Evolutionary conservation across 2,797 vertebrate genomes (phyloP), one percentile per base, ranked within the genome.

Genomic region (Lutjanus argentimaculatus): DNA sequence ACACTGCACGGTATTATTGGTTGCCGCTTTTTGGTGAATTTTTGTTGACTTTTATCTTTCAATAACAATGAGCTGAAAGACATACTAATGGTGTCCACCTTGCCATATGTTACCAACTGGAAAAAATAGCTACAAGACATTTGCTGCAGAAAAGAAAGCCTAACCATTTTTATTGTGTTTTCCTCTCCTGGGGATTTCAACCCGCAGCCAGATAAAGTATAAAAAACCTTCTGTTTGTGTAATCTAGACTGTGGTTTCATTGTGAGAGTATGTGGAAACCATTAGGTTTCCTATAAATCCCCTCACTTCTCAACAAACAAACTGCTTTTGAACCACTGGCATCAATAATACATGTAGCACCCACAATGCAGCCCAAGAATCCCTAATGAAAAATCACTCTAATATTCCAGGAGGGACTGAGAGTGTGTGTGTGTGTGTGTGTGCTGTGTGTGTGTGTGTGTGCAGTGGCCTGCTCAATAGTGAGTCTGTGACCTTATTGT

Each of bases 281-380:
- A 78, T 85, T 82, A 78, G 8, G 53, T 80, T 85, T 75, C 55
- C 70, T 71, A 81, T 90, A 85, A 88, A 91, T 82, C 79, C 68
- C 71, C 25, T 25, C 68, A 85, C 63, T 78, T 75, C 61, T 77
- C 73, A 71, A 63, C 42, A 80, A 88, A 85, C 58, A 67, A 82
- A 79, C 77, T 72, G 63, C 66, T 73, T 84, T 75, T 76, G 72
- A 83, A 87, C 70, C 52, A n/a, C 53, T 61, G 64, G 64, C 74
- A 85, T 89, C 78, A 85, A 88, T 90, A 91, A 85, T 80, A 84
- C 67, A 79, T 83, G 43, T 19, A 67, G 71, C 70, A 83, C 52
- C 76, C 61, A 76, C 66, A 75, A 72, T 72, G 75, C 45, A 5
- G 75, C 69, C 69, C n/a, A 19, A 46, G 51, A 59, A 62, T 78